Evolutionary conservation across 2,888 invertebrate genomes (phyloP), one percentile per base, ranked within the genome.

Genomic region (Caenorhabditis macrosperma): DNA sequence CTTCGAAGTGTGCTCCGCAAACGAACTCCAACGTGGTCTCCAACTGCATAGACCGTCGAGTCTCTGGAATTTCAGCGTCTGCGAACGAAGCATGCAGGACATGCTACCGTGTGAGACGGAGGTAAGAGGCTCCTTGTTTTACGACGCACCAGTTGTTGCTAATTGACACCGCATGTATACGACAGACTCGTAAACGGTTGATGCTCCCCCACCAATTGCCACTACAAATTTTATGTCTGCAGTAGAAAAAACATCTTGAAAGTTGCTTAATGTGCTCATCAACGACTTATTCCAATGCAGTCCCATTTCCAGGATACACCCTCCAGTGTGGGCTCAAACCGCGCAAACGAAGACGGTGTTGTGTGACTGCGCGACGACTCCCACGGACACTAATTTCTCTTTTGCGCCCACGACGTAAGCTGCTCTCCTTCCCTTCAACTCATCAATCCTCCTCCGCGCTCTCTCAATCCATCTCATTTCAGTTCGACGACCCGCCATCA

Each of bases 251-350:
- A 6, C 10, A 33, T 33, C 10, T 10, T 6, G 33, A 33, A 33
- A 33, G 33, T 7, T 7, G 6, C 33, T 33, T 10, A 55, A 22
- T 41, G 2, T 6, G n/a, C n/a, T n/a, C n/a, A n/a, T n/a, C n/a
- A n/a, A n/a, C n/a, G n/a, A n/a, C n/a, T n/a, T n/a, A n/a, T n/a
- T n/a, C n/a, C n/a, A 33, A 33, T 7, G 10, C 5, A 33, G 33
- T 33, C 33, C 26, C n/a, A 30, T n/a, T 50, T 81, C 15, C 66
- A 81, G 85, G 26, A 75, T 87, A 30, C 86, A 87, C 54, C 87
- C 87, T 30, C 87, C 87, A 38, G 64, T 68, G 33, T 86, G 85
- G 85, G 86, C 85, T 10, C 86, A 86, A 52, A 83, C 85, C 5
- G 54, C 78, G 7, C 78, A 78, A 26, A 75, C 76, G 50, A 83